Conservation (phyloP, 2,888 invertebrate genomes). For the Orthosia incerta region DNA sequence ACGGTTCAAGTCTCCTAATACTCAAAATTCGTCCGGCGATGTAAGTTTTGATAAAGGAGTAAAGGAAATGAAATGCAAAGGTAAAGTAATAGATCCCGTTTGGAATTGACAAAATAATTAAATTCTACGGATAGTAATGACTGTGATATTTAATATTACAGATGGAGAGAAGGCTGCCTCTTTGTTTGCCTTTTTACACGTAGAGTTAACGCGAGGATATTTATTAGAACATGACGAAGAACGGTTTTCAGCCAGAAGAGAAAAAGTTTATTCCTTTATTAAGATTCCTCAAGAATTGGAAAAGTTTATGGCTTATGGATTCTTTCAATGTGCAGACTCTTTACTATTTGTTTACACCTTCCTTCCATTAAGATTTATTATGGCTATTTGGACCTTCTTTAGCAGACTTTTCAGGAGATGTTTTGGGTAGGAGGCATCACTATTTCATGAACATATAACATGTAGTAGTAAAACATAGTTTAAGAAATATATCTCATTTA, state of each 20-base stretch:
- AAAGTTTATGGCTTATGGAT: constrained; percentile 98
- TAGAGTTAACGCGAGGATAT: constrained; percentile 98
- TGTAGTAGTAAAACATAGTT: background rate
- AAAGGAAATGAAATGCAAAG: constrained; percentile 82
- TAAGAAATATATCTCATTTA: background rate
- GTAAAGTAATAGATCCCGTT: constrained; percentile 63
- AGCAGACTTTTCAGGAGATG: constrained; percentile 94
- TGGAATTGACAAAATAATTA: background rate
- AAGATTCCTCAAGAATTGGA: constrained; percentile 98
- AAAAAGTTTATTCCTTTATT: constrained; percentile 99
- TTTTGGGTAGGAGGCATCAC: constrained; percentile 91
- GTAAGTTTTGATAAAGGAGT: constrained; percentile 77
- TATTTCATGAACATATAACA: background rate
- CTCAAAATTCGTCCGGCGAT: constrained; percentile 81
- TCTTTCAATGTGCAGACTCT: constrained; percentile 99
- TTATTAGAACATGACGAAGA: constrained; percentile 98
- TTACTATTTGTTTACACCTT: constrained; percentile 99
- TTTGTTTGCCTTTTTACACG: constrained; percentile 93
- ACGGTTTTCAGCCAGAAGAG: constrained; percentile 97
- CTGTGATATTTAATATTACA: constrained; percentile 67
- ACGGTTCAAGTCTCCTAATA: constrained; percentile 84
- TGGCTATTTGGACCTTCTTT: constrained; percentile 96
- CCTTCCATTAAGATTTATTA: constrained; percentile 97
- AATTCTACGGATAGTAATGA: background rate
- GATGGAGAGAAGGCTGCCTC: constrained; percentile 86